These are phyloP conservation scores for Manis javanica DNA, from an alignment of 2,797 vertebrate species.

Conservation along the genomic window DNA sequence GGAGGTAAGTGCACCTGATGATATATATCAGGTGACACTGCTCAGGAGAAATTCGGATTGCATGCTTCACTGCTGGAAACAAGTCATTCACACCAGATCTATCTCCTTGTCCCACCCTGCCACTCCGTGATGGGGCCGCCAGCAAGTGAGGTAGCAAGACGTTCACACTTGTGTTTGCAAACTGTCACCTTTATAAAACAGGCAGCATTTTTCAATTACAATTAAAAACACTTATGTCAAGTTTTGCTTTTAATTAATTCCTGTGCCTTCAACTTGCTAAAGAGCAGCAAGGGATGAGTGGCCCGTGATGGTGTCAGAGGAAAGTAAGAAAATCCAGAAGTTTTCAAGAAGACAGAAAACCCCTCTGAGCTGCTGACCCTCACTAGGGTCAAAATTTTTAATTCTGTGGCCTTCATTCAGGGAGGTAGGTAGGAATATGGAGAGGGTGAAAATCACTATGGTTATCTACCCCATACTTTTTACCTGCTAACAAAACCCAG, in stretches of 20 bases:
- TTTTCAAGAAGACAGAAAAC: background rate
- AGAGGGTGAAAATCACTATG: background rate
- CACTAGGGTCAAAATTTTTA: background rate
- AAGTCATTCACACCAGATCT: slow-evolving; percentile 78
- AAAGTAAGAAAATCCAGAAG: background rate
- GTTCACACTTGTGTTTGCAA: slow-evolving; percentile 79
- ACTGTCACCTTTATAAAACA: slow-evolving; percentile 80
- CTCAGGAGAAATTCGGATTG: slow-evolving; percentile 28
- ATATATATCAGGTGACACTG: background rate
- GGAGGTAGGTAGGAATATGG: background rate
- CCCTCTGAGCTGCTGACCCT: background rate
- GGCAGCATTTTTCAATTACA: slow-evolving; percentile 81
- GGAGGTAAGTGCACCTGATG: slow-evolving; percentile 25
- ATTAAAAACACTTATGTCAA: slow-evolving; percentile 81
- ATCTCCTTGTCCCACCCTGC: slow-evolving; percentile 63
- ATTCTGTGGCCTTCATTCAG: background rate
- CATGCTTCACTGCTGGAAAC: slow-evolving; percentile 59
- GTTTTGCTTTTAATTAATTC: slow-evolving; percentile 81
- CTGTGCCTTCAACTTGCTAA: slow-evolving; percentile 63
- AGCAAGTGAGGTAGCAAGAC: slow-evolving; percentile 68
- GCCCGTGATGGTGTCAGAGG: background rate
- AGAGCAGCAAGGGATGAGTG: slow-evolving; percentile 58
- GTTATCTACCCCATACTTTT: background rate
- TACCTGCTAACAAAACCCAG: background rate
- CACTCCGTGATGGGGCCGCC: slow-evolving; percentile 34